Evolutionary conservation across 1,140 invertebrate species (phyloP), one percentile per base, ranked within the genome.

Genomic region (Oryctes rhinoceros): DNA sequence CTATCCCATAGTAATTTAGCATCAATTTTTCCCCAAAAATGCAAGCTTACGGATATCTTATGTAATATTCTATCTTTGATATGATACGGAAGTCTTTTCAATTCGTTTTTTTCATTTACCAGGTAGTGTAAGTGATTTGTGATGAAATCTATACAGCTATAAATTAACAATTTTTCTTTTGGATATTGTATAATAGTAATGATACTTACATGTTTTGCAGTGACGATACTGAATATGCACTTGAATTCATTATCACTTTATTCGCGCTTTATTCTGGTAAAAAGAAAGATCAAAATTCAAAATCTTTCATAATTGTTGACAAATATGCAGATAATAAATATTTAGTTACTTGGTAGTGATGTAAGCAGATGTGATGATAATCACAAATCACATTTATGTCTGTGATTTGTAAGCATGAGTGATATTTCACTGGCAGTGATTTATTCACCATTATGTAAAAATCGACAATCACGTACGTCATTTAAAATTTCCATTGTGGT

Each of bases 21-120:
- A 53, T 76, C 30, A 39, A 76, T 0, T 48, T 80, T 24, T 44
- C 30, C 59, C 71, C 79, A 80, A 76, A 53, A 80, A 44, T 30
- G 18, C 30, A 30, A 15, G 18, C 24, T 53, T 1, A 53, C 24
- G 13, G 20, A 44, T n/a, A 80, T 49, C 35, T 65, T 76, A 18
- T 59, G 44, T 20, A 80, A 80, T 37, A 80, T 49, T 49, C 47
- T 49, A 62, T 76, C 39, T 59, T 80, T 80, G 18, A 67, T 67
- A 35, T 67, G 65, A 13, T 24, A 11, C 3, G 65, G 65, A 24
- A 67, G 65, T 30, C 30, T 67, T 18, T 13, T 11, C 5, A 67
- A 9, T 67, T 6, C 24, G 18, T 67, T 67, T 67, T 7, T 67
- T 67, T 67, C 18, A 9, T 67, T 35, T 67, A 35, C 35, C 0